A percentile compares a stretch with the other conserved stretches of the same genome.
These are phyloP conservation scores for Simalia tracyae DNA, from an alignment of 2,797 vertebrate species.

Conservation along the genomic window DNA sequence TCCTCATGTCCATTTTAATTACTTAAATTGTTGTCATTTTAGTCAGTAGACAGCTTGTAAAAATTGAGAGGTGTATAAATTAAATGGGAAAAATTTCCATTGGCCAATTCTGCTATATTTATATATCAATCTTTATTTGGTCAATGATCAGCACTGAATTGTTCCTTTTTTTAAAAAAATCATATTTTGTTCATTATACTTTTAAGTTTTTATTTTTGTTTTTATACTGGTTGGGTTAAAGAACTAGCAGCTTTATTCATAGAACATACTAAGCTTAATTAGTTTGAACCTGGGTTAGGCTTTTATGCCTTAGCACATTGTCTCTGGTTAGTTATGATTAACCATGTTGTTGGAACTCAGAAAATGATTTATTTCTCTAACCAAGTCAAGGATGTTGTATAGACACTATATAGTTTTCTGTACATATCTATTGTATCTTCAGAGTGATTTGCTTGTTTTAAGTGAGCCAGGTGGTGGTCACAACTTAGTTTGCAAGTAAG, in stretches of 20 bases:
- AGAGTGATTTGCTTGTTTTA: background rate
- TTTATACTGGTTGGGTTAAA: background rate
- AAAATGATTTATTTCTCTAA: background rate
- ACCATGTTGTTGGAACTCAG: background rate
- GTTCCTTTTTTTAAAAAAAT: background rate
- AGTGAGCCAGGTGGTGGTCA: background rate
- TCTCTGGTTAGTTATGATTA: background rate
- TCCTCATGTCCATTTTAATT: background rate
- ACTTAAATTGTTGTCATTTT: background rate
- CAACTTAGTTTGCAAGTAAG: background rate
- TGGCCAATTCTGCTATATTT: background rate
- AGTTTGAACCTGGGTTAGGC: background rate
- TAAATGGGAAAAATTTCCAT: background rate
- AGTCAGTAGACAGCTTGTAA: background rate
- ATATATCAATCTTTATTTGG: background rate
- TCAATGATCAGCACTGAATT: background rate
- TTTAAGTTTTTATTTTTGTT: background rate
- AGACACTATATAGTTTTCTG: background rate
- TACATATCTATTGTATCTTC: background rate
- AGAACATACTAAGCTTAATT: background rate
- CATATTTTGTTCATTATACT: background rate
- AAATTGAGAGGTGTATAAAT: background rate
- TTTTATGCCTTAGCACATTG: background rate
- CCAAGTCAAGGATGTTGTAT: background rate
- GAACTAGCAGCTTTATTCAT: background rate